These are phyloP conservation scores for Imbricaverruca yamaguchii DNA, from an alignment of 2,888 invertebrate species.

Conservation along the genomic window DNA sequence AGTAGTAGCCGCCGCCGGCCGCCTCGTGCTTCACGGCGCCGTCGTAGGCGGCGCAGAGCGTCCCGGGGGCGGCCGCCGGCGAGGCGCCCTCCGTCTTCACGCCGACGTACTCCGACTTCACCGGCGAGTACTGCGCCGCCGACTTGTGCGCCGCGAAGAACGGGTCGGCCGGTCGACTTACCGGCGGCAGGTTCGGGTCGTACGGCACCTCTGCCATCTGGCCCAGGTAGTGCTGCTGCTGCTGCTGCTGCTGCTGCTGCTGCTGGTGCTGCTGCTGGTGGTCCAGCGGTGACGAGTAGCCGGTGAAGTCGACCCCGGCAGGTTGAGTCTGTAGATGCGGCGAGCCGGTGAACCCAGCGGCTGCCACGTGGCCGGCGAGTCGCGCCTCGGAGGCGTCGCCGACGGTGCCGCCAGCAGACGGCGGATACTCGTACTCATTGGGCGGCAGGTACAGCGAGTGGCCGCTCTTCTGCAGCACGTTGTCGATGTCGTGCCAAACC, in stretches of 20 bases:
- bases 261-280: constrained; percentile 5
- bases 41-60: constrained; percentile 3
- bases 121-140: neutral
- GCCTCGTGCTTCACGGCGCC: neutral
- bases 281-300: neutral
- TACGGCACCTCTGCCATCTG: neutral
- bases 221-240: constrained; percentile 4
- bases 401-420: neutral
- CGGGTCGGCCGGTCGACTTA: neutral
- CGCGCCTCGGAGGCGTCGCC: neutral
- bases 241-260: constrained; percentile 13
- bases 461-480: constrained; percentile 14
- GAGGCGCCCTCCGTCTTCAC: neutral
- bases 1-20: constrained; percentile 8
- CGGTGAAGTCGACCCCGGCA: neutral
- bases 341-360: neutral
- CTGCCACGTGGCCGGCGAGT: neutral
- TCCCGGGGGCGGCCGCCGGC: neutral
- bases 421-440: neutral
- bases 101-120: neutral
- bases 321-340: neutral
- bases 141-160: neutral
- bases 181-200: neutral
- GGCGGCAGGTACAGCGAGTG: constrained; percentile 1
- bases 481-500: constrained; percentile 18